phyloP scores from a whole-genome alignment of 2,113 vertebrate genomes.

The Zingel zingel region DNA sequence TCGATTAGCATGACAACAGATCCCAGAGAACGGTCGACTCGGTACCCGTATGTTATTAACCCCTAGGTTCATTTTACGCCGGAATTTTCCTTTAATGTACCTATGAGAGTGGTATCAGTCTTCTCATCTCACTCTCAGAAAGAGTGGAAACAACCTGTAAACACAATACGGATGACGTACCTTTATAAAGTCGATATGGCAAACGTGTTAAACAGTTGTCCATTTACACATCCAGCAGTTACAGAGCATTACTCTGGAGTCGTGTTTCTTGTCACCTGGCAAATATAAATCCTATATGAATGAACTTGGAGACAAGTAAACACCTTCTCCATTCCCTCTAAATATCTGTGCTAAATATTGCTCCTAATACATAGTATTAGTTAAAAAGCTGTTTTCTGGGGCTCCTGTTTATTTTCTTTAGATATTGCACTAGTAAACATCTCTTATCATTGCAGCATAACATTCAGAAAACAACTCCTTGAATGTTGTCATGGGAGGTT shows the following conservation, averaged over 20 bases:
- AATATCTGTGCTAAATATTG: background rate
- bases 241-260: background rate
- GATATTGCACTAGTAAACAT: conserved; percentile 13
- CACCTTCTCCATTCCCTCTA: background rate
- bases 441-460: background rate
- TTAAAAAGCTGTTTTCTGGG: background rate
- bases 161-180: background rate
- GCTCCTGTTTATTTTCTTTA: background rate
- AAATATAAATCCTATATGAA: too few relatives aligned
- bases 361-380: background rate
- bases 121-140: background rate
- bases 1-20: too few relatives aligned
- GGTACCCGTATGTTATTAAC: too few relatives aligned
- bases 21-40: too few relatives aligned
- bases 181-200: background rate
- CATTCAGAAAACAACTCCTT: background rate
- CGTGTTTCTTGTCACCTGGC: background rate
- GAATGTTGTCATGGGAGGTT: conserved; percentile 11
- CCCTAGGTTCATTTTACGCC: too few relatives aligned
- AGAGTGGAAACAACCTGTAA: background rate
- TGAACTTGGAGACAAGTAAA: too few relatives aligned
- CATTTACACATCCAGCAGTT: background rate
- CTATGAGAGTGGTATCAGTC: background rate
- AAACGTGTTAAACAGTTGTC: background rate
- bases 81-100: too few relatives aligned